These are phyloP conservation scores for Dasyurus viverrinus DNA, from an alignment of 2,113 vertebrate genomes.

Conservation along the genomic window DNA sequence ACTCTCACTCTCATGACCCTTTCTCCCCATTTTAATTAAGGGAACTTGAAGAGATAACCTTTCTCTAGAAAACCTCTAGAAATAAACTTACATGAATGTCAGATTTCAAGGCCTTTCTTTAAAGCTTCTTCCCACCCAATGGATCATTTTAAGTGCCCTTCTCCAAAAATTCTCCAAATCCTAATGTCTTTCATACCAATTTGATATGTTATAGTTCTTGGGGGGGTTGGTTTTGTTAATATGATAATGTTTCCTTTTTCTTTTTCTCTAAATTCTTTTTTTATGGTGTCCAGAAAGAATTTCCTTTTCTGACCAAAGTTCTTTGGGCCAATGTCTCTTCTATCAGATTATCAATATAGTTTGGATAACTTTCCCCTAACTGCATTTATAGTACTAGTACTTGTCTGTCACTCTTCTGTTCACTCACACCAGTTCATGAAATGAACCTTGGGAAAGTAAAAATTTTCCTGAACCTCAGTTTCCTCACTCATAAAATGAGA, in stretches of 20 bases:
- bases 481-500: not conserved
- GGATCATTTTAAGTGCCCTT: conserved; percentile 21
- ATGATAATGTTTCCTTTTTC: not conserved
- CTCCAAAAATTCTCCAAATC: conserved; percentile 13
- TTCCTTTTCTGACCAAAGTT: not conserved
- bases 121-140: not conserved
- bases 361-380: not conserved
- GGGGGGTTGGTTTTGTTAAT: not conserved
- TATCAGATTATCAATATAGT: not conserved
- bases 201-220: not conserved
- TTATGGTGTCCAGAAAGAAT: not conserved
- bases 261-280: not conserved
- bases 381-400: conserved; percentile 21
- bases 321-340: not conserved
- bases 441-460: not conserved
- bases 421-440: not conserved
- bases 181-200: not conserved
- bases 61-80: conserved; percentile 1
- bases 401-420: conserved; percentile 44
- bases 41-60: not conserved
- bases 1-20: not conserved
- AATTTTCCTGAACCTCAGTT: not conserved
- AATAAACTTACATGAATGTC: not conserved
- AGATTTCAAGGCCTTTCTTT: not conserved
- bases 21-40: not conserved